Evolutionary conservation across 2,888 invertebrate genomes (phyloP).

Genomic region (Vanessa cardui): DNA sequence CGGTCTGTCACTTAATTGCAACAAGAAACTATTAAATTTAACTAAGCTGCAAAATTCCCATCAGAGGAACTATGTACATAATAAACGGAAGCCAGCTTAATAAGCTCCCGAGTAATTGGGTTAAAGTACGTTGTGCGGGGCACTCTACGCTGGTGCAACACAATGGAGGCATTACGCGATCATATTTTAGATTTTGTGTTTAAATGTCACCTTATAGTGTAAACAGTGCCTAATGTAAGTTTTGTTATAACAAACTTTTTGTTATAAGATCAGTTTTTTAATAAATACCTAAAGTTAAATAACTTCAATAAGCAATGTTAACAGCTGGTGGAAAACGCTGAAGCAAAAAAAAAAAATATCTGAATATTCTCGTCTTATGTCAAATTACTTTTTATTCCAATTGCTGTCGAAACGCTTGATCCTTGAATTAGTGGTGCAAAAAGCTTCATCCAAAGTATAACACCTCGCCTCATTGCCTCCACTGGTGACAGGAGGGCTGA

Average conservation of each 20-base stretch:
- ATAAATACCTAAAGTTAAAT: no score
- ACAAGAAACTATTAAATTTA: conserved; percentile 40
- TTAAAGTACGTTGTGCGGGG: conserved; percentile 53
- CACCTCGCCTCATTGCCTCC: no score
- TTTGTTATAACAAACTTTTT: neutral
- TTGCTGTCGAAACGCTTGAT: no score
- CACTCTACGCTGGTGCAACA: conserved; percentile 43
- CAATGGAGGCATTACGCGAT: conserved; percentile 46
- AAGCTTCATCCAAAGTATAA: no score
- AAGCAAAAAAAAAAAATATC: no score
- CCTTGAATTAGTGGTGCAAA: no score
- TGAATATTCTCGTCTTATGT: no score
- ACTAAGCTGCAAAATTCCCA: conserved; percentile 39
- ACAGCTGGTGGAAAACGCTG: no score
- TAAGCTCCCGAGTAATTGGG: conserved; percentile 55
- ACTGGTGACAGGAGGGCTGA: no score
- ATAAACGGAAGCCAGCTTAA: conserved; percentile 47
- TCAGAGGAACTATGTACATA: conserved; percentile 38
- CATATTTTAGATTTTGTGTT: conserved; percentile 10
- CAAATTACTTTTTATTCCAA: no score
- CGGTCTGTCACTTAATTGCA: conserved; percentile 30
- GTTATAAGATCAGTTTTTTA: no score
- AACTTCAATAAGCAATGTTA: no score
- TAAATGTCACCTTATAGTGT: neutral
- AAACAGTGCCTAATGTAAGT: neutral